A percentile compares a stretch with the other conserved stretches of the same genome.
These are phyloP conservation scores for Zoanthus gigantus DNA, from an alignment of 92 coral and sea anemone species.

Conservation along the genomic window DNA sequence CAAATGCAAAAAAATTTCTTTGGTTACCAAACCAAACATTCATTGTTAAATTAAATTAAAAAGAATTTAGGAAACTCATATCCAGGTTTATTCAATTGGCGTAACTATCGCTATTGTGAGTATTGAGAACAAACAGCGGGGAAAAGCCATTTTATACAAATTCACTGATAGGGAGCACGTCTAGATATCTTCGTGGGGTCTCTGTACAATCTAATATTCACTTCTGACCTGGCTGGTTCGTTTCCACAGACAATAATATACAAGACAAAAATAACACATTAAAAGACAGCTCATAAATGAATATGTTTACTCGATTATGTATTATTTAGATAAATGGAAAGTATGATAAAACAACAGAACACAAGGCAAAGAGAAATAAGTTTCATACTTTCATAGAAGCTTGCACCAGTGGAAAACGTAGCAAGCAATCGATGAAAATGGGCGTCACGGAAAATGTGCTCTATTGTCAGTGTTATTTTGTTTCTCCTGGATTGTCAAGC, in stretches of 20 bases:
- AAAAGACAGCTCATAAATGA: background rate
- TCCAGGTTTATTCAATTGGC: background rate
- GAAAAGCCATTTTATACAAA: background rate
- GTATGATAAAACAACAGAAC: background rate
- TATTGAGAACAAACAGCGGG: background rate
- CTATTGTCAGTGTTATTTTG: no score
- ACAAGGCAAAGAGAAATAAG: background rate
- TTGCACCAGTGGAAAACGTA: no score
- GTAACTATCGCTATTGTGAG: background rate
- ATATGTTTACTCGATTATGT: slow-evolving; percentile 15
- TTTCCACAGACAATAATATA: slow-evolving; percentile 5
- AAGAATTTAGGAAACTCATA: background rate
- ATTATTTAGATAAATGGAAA: background rate
- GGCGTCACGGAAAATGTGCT: no score
- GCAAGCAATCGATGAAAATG: no score
- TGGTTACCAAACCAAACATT: background rate
- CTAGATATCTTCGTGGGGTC: background rate
- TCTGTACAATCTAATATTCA: background rate
- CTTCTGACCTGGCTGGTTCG: background rate
- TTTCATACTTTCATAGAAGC: background rate
- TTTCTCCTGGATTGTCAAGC: background rate
- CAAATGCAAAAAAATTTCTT: no score
- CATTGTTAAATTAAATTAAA: background rate
- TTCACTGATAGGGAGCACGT: background rate
- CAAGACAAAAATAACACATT: slow-evolving; percentile 3